These are phyloP conservation scores for Atta colombica DNA, from an alignment of 1,140 invertebrate genomes.

Conservation along the genomic window DNA sequence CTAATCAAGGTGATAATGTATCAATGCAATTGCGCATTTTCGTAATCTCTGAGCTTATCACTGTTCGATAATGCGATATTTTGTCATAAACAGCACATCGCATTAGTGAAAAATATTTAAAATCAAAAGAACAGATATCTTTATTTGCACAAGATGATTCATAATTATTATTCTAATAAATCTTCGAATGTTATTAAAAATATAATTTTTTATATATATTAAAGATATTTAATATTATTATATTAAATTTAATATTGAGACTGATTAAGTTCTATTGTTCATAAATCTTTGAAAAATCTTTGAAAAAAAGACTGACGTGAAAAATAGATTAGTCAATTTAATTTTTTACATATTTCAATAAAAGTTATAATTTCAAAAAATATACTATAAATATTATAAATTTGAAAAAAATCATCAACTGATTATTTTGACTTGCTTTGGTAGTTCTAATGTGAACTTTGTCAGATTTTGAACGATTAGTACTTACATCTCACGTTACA, in stretches of 20 bases:
- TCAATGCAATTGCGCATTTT: not conserved
- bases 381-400: not conserved
- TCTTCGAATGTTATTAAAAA: not conserved
- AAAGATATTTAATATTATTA: not conserved
- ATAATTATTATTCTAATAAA: not conserved
- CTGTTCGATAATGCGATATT: not conserved
- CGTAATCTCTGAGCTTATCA: conserved; percentile 1
- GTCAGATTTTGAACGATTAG: too few relatives aligned
- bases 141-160: not conserved
- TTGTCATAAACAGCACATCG: not conserved
- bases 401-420: not conserved
- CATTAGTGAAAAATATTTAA: not conserved
- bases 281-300: not conserved
- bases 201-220: not conserved
- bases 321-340: not conserved
- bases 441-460: not conserved
- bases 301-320: not conserved
- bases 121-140: not conserved
- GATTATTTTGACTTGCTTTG: not conserved
- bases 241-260: not conserved
- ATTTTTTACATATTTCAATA: not conserved
- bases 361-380: not conserved
- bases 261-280: not conserved
- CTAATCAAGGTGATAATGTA: conserved; percentile 26
- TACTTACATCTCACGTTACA: too few relatives aligned